Conservation (phyloP, 53 echinoderm and acorn worm species). For the Hippasteria phrygiana region DNA sequence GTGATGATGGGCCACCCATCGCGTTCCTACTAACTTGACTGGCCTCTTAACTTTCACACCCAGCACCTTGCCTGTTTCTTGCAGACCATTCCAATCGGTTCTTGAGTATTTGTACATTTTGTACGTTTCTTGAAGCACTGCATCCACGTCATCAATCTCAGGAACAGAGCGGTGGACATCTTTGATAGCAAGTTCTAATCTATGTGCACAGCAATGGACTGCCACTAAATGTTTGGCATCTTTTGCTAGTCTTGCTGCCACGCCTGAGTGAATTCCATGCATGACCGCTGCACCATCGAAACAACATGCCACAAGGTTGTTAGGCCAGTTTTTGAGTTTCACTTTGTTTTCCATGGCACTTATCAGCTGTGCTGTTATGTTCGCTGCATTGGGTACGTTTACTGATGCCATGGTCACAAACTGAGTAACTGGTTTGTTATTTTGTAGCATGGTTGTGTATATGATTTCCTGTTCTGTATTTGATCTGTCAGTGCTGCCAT, state of each 20-base stretch:
- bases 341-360: slow-evolving; percentile 22
- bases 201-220: slow-evolving; percentile 58
- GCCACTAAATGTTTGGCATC: slow-evolving; percentile 40
- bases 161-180: slow-evolving; percentile 1
- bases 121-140: slow-evolving; percentile 25
- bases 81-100: slow-evolving; percentile 25
- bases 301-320: slow-evolving; percentile 57
- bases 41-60: slow-evolving; percentile 20
- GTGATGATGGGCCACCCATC: slow-evolving; percentile 45
- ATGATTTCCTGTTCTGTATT: slow-evolving; percentile 49
- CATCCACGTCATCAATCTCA: slow-evolving; percentile 18
- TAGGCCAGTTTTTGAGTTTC: slow-evolving; percentile 28
- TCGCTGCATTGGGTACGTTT: slow-evolving; percentile 9
- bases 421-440: slow-evolving; percentile 52
- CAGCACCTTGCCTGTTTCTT: slow-evolving; percentile 13
- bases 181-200: slow-evolving; percentile 59
- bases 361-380: slow-evolving; percentile 31
- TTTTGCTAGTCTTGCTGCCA: slow-evolving; percentile 17
- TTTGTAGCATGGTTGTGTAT: slow-evolving; percentile 44
- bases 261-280: slow-evolving; percentile 16
- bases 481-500: slow-evolving; percentile 41
- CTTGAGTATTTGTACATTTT: slow-evolving; percentile 22
- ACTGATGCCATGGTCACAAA: slow-evolving; percentile 46
- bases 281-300: slow-evolving; percentile 60
- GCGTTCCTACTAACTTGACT: slow-evolving; percentile 22